Evolutionary conservation across 1,140 invertebrate genomes (phyloP), one percentile per base, ranked within the genome.

Genomic region (Chymomyza costata): DNA sequence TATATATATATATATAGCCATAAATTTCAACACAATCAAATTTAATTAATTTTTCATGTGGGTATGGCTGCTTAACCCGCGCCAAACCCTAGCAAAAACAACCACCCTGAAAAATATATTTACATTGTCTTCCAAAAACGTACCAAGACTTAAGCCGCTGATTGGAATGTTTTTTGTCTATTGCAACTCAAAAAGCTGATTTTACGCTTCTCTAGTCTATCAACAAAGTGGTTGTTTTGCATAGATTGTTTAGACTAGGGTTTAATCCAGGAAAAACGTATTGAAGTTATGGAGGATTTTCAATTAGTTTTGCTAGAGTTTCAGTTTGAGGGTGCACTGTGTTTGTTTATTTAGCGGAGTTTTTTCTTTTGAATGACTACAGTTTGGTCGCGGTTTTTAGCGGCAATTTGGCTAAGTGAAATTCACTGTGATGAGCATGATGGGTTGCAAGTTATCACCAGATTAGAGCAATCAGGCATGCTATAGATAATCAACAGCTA

Each of bases 11-110:
- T 47, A 19, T n/a, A 15, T 21, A 15, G 38, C 19, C 62, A 78
- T 76, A 78, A 76, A 80, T 78, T 64, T 52, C 58, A 41, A 49
- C 39, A 76, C 71, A 78, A 80, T 80, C 54, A 80, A 78, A 80
- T 80, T 78, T 80, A 78, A 78, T 78, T 78, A 80, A 80, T 71
- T 71, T 69, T 80, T 67, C 50, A 60, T 25, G 21, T 25, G 21
- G 21, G 21, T 8, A 13, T 31, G 13, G 52, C 47, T n/a, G 39
- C 31, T 38, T 61, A 56, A 55, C 46, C 46, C 52, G 53, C 58
- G 32, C 31, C 31, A 51, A 55, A 51, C 49, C 51, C 38, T 50
- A 10, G 21, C 2, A 7, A 32, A 56, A 21, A 40, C 60, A 63
- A 54, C 60, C 60, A 28, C 49, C 41, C 44, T 44, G 6, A 32